Evolutionary conservation across 2,888 invertebrate species (phyloP), one percentile per base, ranked within the genome.

Genomic region (Petrolisthes manimaculis): DNA sequence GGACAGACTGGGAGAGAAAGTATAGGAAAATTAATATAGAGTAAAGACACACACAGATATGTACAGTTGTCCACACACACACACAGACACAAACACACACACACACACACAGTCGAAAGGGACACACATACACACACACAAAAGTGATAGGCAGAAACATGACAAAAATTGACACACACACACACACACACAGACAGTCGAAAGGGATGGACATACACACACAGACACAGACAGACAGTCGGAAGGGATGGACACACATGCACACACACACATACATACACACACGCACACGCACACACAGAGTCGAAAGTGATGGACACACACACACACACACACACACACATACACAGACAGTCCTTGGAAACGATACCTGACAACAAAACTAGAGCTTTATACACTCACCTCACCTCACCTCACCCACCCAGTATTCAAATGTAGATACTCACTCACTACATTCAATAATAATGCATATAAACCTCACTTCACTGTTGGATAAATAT

Each of bases 121-220:
- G 24, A 77, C 9, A n/a, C 77, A 77, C 77, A 77, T 37, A n/a
- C 77, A 77, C 77, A 77, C 77, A n/a, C 21, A 37, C 51, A 77
- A n/a, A 77, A 6, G 12, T 37, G 24, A 9, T 37, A 21, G 24
- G 3, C 24, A 14, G 0, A n/a, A 24, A 5, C 5, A 21, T 8
- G 9, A 80, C 56, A 80, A 12, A 80, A 0, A 14, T 12, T 54
- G 6, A 2, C 79, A 80, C 18, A 80, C 53, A 80, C 55, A 80
- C 55, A 80, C 79, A 55, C 55, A 54, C n/a, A 54, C 79, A 79
- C 54, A 79, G 18, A 80, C 79, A 54, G 37, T 14, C 79, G 12
- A 51, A 18, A 80, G 12, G 21, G 9, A 81, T 67, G 24, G 67
- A 24, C 78, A 53, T 53, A 9, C 0, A 9, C 78, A 54, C 78